Percentiles rank a stretch among this genome's conserved stretches.
phyloP scores from a whole-genome alignment of 1,140 invertebrate genomes.

The Zaprionus camerounensis region DNA sequence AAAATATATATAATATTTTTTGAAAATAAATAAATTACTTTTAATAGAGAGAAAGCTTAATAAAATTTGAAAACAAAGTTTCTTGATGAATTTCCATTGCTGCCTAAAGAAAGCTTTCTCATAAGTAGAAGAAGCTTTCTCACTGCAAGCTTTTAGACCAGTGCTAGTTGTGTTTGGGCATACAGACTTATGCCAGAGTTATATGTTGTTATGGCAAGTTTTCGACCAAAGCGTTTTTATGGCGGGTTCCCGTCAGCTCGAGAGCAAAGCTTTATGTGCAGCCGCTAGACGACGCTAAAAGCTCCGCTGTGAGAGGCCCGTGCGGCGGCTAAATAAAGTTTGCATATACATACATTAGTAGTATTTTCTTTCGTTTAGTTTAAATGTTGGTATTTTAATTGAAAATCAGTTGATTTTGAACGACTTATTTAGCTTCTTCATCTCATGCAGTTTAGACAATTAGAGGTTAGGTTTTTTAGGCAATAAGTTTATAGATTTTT shows the following conservation, averaged over 20 bases:
- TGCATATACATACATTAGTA: conserved; percentile 9
- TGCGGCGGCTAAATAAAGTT: conserved; percentile 44
- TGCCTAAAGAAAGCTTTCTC: neutral
- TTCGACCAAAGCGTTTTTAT: conserved; percentile 24
- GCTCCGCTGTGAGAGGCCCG: conserved; percentile 30
- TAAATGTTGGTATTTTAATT: conserved; percentile 15
- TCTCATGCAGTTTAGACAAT: conserved; percentile 20
- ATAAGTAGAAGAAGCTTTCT: neutral
- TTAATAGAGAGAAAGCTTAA: no score
- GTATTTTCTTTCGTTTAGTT: conserved; percentile 15
- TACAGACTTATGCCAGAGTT: neutral
- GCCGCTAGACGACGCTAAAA: conserved; percentile 62
- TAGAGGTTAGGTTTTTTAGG: conserved; percentile 8
- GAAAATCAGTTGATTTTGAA: conserved; percentile 23
- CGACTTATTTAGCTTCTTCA: conserved; percentile 27
- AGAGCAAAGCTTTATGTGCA: conserved; percentile 62
- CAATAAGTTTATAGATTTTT: conserved; percentile 22
- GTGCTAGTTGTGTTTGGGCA: neutral
- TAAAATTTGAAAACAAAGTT: no score
- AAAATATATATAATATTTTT: no score
- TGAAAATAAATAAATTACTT: no score
- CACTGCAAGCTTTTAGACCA: neutral
- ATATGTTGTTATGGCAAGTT: neutral
- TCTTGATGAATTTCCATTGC: neutral
- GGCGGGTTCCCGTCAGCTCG: conserved; percentile 3